Evolutionary conservation across 2,888 invertebrate genomes (phyloP), one percentile per base, ranked within the genome.

Genomic region (Poecilobothrus nobilitatus): DNA sequence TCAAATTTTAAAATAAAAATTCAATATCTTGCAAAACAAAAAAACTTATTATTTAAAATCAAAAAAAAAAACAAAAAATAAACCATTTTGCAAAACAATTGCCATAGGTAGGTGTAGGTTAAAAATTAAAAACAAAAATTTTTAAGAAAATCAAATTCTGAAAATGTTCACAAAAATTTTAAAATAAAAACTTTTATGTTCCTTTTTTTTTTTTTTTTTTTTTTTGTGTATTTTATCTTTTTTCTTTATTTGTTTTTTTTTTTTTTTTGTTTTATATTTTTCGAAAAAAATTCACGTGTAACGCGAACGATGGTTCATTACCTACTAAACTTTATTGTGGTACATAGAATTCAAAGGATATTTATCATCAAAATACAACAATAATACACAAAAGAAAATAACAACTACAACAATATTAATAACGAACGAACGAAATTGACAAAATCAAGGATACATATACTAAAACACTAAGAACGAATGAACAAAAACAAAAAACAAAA

Each of bases 221-320:
- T 44, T 6, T 44, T 44, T 15, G 6, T 8, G 37, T 37, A 8
- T 44, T 44, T 44, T 44, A 15, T 53, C 1, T 18, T 37, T 12
- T 37, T 15, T 44, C 6, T 44, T 44, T 44, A 44, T 53, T 53
- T 53, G 18, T 18, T 53, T 53, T 53, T 53, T n/a, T 53, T 53
- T 53, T 53, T 53, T 44, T 6, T 44, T 44, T 15, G 6, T 44
- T 44, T 44, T 44, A 15, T 53, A 18, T 18, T 37, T 12, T 37
- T 15, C 53, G 53, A 53, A 53, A 53, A 41, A 53, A 1, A 15
- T 53, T 53, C 63, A 63, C 63, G 63, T 63, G 22, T 27, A 27
- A 63, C 27, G 15, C 63, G 27, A 63, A 63, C 63, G 63, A 63
- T 27, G 27, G 27, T 63, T 63, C 63, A 63, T 63, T 27, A 63